phyloP scores from a whole-genome alignment of 2,113 vertebrate species.

The Mirza zaza region DNA sequence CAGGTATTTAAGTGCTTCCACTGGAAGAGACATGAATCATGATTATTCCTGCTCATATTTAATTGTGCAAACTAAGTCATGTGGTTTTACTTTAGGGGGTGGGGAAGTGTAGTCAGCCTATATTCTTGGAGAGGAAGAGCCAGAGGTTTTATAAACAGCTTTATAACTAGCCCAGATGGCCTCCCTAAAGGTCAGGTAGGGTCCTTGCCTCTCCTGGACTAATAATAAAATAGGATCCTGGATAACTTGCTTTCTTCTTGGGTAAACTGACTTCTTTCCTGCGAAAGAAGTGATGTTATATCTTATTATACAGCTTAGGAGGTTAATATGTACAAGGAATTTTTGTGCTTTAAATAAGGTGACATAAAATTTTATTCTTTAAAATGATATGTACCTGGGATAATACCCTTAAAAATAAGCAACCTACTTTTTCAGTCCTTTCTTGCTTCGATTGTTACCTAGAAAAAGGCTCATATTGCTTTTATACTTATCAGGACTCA shows the following conservation, averaged over 20 bases:
- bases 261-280: not conserved
- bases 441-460: not conserved
- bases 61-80: not conserved
- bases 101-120: not conserved
- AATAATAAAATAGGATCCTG: not conserved
- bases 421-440: not conserved
- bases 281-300: not conserved
- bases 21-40: not conserved
- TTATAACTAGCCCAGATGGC: not conserved
- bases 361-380: slow-evolving; percentile 22
- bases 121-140: not conserved
- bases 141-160: not conserved
- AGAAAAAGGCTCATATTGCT: not conserved
- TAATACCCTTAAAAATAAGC: not conserved
- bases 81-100: not conserved
- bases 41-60: not conserved
- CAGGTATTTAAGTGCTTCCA: not conserved
- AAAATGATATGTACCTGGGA: not conserved
- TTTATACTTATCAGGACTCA: not conserved
- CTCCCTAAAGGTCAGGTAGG: not conserved
- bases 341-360: not conserved
- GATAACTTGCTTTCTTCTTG: not conserved
- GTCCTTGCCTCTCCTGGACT: not conserved
- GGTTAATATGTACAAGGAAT: not conserved
- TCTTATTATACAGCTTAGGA: not conserved